Evolutionary conservation across 2,888 invertebrate genomes (phyloP).

Genomic region (Pristionchus arcanus): DNA sequence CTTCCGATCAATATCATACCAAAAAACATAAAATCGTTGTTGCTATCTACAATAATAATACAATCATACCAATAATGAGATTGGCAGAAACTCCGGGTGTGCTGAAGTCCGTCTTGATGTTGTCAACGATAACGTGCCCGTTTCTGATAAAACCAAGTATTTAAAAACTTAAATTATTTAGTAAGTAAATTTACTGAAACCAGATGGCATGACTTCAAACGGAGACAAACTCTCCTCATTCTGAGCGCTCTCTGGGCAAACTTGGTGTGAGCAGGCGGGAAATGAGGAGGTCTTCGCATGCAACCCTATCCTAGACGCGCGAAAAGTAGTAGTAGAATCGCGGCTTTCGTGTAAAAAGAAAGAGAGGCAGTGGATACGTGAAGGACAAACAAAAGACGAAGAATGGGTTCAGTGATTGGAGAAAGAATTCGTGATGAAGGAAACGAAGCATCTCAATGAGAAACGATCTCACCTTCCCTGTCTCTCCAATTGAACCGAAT

Average conservation of each 20-base stretch:
- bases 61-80: constrained; percentile 71
- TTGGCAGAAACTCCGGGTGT: constrained; percentile 78
- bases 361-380: neutral
- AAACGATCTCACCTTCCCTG: constrained; percentile 61
- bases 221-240: neutral
- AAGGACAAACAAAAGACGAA: neutral
- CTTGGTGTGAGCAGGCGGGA: too few relatives aligned
- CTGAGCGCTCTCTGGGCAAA: too few relatives aligned
- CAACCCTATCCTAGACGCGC: too few relatives aligned
- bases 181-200: neutral
- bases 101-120: constrained; percentile 76
- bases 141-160: constrained; percentile 59
- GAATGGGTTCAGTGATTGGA: neutral
- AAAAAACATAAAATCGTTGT: too few relatives aligned
- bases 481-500: constrained; percentile 75
- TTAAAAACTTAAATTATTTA: neutral
- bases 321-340: neutral
- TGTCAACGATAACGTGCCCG: constrained; percentile 75
- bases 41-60: neutral
- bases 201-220: neutral
- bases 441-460: neutral
- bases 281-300: too few relatives aligned
- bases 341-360: neutral
- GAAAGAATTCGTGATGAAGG: neutral
- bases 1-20: too few relatives aligned